Evolutionary conservation across 92 coral and sea anemone genomes (phyloP), one percentile per base, ranked within the genome.

Genomic region (Phenganax marumi): DNA sequence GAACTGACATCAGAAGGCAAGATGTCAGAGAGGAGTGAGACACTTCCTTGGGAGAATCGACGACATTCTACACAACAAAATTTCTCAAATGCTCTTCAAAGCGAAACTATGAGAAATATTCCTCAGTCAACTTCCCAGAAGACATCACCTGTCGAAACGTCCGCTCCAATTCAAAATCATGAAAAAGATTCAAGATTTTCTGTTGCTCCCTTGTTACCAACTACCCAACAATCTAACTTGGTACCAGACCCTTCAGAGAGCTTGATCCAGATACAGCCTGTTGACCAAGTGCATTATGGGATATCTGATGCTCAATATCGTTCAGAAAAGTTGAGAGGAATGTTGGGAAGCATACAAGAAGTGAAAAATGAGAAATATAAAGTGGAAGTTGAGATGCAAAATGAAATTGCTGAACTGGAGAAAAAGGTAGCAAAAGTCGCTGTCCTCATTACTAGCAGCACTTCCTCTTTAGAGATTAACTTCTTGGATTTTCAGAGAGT

Each of bases 391-490:
- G 89, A 89, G 25, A 87, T 87, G 17, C 81, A 83, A 10, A 89
- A 90, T 50, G 89, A 89, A 25, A 70, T 85, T 48, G 89, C 97
- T 39, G 93, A 93, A 54, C 85, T 90, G 2, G 97, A 93, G 78
- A 87, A 91, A 13, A 91, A 91, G 93, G 97, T 93, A 63, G 26
- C 84, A 72, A 0, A 55, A 51, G 8, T 7, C 13, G 2, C 73
- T 26, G 39, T 63, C 11, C 70, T 14, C 13, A 6, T 43, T 2
- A 10, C 11, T 26, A 25, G 1, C 14, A 25, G 21, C 49, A 12
- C 73, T 25, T 25, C 3, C 3, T 43, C 48, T 10, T 65, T 10
- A 12, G 24, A 2, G 2, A 18, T 65, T 25, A 55, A 55, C 18
- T 8, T 12, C 14, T 8, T 16, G 12, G 13, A 52, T 1, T 1